phyloP scores from a whole-genome alignment of 92 coral and sea anemone species.

The Epizoanthus rinbou region DNA sequence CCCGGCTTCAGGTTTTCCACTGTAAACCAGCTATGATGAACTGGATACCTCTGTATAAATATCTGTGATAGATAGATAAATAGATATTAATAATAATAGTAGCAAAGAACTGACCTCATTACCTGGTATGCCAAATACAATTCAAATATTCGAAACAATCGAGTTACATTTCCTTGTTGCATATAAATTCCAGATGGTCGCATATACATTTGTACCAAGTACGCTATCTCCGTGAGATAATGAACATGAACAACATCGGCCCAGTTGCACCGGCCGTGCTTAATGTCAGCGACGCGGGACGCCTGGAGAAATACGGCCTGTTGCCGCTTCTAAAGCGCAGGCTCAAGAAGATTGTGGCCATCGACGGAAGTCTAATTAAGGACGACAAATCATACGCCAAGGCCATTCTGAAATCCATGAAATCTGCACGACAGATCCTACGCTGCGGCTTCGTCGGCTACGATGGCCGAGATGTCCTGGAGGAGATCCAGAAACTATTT shows the following conservation, averaged over 20 bases:
- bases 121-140: no score
- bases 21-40: no score
- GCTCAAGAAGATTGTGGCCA: slow-evolving; percentile 69
- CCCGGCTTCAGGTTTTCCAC: no score
- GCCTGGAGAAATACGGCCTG: slow-evolving; percentile 87
- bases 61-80: no score
- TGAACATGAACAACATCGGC: slow-evolving; percentile 76
- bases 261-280: slow-evolving; percentile 84
- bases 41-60: no score
- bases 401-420: slow-evolving; percentile 66
- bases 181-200: slow-evolving; percentile 62
- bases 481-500: slow-evolving; percentile 69
- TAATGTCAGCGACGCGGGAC: slow-evolving; percentile 82
- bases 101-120: no score
- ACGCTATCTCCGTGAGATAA: slow-evolving; percentile 74
- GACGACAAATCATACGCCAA: slow-evolving; percentile 66
- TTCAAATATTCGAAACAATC: no score
- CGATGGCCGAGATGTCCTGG: slow-evolving; percentile 77
- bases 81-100: no score
- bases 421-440: slow-evolving; percentile 67
- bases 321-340: slow-evolving; percentile 75
- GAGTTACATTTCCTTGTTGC: no score
- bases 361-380: slow-evolving; percentile 76
- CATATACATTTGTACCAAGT: slow-evolving; percentile 86
- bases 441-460: slow-evolving; percentile 82